phyloP scores from a whole-genome alignment of 1,140 invertebrate genomes.

The Meloidogyne hapla region DNA sequence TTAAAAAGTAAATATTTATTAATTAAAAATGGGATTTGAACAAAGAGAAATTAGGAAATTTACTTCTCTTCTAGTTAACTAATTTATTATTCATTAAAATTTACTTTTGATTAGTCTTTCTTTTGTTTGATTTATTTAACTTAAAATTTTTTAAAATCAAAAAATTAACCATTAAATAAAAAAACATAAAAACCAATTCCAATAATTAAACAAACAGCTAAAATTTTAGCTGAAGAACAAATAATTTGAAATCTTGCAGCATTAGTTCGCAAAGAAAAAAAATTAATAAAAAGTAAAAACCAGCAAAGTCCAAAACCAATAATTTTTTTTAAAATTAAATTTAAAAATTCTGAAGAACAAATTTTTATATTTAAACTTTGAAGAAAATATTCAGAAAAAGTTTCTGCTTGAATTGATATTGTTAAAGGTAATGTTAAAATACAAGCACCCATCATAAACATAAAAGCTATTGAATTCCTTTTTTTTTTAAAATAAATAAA shows the following conservation, averaged over 20 bases:
- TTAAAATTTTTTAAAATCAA: not conserved
- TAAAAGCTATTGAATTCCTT: slow-evolving; percentile 47
- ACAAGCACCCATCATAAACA: slow-evolving; percentile 50
- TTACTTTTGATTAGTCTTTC: too few species aligned
- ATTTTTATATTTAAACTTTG: slow-evolving; percentile 37
- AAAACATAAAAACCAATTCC: slow-evolving; percentile 44
- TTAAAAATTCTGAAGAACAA: slow-evolving; percentile 24
- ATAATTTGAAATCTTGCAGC: slow-evolving; percentile 55
- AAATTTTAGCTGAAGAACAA: slow-evolving; percentile 48
- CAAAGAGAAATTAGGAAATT: too few species aligned
- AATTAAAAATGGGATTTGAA: not conserved
- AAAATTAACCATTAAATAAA: slow-evolving; percentile 36
- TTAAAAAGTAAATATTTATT: not conserved
- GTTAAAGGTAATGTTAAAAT: slow-evolving; percentile 53
- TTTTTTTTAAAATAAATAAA: slow-evolving; percentile 18
- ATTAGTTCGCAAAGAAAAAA: slow-evolving; percentile 46
- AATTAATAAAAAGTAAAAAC: slow-evolving; percentile 46
- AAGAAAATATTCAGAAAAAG: slow-evolving; percentile 51
- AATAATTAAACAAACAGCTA: slow-evolving; percentile 40
- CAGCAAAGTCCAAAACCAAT: slow-evolving; percentile 32
- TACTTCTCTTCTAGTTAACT: too few species aligned
- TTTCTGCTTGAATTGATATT: slow-evolving; percentile 48
- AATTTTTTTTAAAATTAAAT: slow-evolving; percentile 20
- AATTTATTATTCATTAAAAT: too few species aligned
- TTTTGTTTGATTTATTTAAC: too few species aligned